Conservation (phyloP, 2,113 vertebrate species). For the Etheostoma spectabile region DNA sequence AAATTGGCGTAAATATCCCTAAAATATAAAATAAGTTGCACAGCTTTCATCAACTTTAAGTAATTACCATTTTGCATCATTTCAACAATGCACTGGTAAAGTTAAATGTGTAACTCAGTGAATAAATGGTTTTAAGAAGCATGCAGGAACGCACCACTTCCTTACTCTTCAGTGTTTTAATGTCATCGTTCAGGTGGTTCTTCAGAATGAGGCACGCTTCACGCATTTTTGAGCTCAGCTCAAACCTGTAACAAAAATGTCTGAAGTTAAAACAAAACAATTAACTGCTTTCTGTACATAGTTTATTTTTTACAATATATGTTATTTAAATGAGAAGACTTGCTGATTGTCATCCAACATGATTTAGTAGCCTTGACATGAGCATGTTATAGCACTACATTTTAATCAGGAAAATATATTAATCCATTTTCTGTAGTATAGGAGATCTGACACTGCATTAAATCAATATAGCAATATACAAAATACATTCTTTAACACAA, state of each 20-base stretch:
- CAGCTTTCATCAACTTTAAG: neutral
- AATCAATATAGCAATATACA: neutral
- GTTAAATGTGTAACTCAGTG: neutral
- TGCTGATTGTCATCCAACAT: neutral
- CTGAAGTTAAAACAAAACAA: neutral
- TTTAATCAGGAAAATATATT: neutral
- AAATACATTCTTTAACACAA: neutral
- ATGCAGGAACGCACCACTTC: slow-evolving; percentile 87
- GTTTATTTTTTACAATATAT: neutral
- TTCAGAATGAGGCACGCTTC: slow-evolving; percentile 92
- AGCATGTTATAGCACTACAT: neutral
- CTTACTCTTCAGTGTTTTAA: slow-evolving; percentile 84
- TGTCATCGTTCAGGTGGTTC: slow-evolving; percentile 87
- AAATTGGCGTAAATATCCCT: neutral
- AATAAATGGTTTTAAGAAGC: slow-evolving; percentile 30
- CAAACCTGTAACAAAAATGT: slow-evolving; percentile 84
- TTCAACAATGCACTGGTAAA: neutral
- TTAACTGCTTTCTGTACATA: neutral
- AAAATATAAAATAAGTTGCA: neutral
- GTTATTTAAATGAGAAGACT: neutral
- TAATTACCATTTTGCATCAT: slow-evolving; percentile 8
- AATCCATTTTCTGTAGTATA: neutral
- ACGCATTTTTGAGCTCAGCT: slow-evolving; percentile 92
- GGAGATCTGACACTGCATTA: neutral
- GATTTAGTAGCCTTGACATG: neutral